phyloP scores from a whole-genome alignment of 2,113 vertebrate genomes.

The Phyllostomus hastatus region DNA sequence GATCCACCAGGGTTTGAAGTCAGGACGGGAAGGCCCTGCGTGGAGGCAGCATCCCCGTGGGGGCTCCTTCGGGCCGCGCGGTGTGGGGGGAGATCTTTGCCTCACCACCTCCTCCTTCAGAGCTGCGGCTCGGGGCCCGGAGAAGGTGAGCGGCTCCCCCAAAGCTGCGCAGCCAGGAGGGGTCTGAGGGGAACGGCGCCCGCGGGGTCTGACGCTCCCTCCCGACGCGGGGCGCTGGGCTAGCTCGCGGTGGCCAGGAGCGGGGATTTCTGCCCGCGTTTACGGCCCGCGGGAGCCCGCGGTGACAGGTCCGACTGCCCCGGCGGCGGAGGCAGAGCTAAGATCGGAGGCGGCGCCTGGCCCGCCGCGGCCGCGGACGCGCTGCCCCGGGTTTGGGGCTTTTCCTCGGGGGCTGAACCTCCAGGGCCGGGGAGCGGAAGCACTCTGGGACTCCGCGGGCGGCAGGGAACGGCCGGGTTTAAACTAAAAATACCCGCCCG shows the following conservation, averaged over 20 bases:
- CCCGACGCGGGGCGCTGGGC: not conserved
- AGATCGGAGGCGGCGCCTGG: not conserved
- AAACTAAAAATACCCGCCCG: conserved; percentile 52
- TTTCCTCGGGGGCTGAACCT: not conserved
- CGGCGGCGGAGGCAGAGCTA: not conserved
- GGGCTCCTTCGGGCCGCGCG: not conserved
- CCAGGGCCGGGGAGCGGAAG: not conserved
- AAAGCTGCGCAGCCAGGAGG: not conserved
- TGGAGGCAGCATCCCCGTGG: not conserved
- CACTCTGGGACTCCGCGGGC: not conserved
- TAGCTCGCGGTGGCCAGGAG: not conserved
- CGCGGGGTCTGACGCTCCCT: not conserved
- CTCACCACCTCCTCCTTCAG: not conserved
- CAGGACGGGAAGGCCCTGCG: not conserved
- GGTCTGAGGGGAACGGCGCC: not conserved
- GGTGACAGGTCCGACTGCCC: not conserved
- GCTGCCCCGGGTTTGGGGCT: not conserved
- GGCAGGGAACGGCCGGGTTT: not conserved
- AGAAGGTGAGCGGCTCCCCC: not conserved
- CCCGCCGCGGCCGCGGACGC: not conserved
- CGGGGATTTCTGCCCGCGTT: not conserved
- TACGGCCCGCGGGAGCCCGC: not conserved
- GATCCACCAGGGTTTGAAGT: not conserved
- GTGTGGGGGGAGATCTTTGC: rapidly evolving
- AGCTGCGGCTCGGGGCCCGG: not conserved